Conservation (phyloP, 2,888 invertebrate species). For the Tromatobia lineatoria region DNA sequence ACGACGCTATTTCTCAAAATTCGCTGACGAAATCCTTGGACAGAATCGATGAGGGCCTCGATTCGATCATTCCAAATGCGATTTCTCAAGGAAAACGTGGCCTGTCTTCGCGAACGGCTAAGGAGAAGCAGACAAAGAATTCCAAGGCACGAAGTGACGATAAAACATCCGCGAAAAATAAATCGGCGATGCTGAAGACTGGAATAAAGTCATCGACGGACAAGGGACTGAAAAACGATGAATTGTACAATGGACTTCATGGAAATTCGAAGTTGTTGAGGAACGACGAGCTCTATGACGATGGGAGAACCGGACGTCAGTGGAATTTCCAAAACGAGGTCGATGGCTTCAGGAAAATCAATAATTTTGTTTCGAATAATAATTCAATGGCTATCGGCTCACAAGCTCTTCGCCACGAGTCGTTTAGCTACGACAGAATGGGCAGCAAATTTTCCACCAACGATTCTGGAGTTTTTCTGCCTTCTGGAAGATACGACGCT, state of each 20-base stretch:
- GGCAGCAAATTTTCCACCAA: conserved; percentile 73
- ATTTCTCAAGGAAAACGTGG: conserved; percentile 28
- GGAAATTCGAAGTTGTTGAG: conserved; percentile 72
- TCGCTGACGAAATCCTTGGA: conserved; percentile 91
- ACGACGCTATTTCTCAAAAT: conserved; percentile 71
- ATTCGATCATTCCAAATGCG: conserved; percentile 88
- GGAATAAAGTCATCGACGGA: conserved; percentile 54
- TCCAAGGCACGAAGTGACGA: conserved; percentile 68
- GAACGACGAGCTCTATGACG: conserved; percentile 80
- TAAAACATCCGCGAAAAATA: conserved; percentile 62
- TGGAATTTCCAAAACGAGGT: conserved; percentile 74
- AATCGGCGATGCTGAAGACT: conserved; percentile 62
- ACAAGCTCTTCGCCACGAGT: conserved; percentile 67
- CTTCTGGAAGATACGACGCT: conserved; percentile 80
- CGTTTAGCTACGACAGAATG: conserved; percentile 71
- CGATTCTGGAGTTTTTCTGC: conserved; percentile 78
- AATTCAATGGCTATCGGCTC: conserved; percentile 31
- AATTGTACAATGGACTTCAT: conserved; percentile 64
- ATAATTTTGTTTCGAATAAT: conserved; percentile 58
- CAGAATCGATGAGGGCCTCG: conserved; percentile 91
- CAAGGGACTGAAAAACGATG: conserved; percentile 70
- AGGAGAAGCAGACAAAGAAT: conserved; percentile 48
- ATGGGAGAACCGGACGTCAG: conserved; percentile 69
- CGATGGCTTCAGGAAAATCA: conserved; percentile 70
- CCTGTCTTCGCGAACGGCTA: conserved; percentile 33